Evolutionary conservation across 1,140 invertebrate species (phyloP).

Genomic region (Yoshiicerus persimilis): DNA sequence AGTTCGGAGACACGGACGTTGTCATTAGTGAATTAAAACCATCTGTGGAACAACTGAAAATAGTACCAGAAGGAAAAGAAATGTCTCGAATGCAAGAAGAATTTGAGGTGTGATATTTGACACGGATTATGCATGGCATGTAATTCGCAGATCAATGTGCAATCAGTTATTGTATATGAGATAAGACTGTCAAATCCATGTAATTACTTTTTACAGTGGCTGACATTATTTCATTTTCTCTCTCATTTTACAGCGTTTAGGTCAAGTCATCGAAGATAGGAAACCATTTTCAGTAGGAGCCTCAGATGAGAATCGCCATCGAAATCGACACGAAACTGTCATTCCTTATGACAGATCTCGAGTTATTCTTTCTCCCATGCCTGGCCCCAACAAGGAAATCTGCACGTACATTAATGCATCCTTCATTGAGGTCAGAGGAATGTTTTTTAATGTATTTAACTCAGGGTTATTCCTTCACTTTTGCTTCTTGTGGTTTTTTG

Average conservation of each 20-base stretch:
- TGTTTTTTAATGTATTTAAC: not conserved
- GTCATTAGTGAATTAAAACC: conserved; percentile 68
- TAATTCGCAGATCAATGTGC: not conserved
- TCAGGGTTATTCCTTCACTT: not conserved
- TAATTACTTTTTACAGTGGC: too few relatives aligned
- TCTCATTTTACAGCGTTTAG: conserved; percentile 78
- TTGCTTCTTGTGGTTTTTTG: not conserved
- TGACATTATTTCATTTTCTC: too few relatives aligned
- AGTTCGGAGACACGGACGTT: conserved; percentile 92
- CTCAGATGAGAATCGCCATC: conserved; percentile 79
- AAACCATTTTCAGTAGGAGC: conserved; percentile 78
- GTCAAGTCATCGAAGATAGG: conserved; percentile 74
- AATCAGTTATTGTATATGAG: too few relatives aligned
- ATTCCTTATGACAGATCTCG: conserved; percentile 90
- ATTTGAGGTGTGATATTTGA: conserved; percentile 68
- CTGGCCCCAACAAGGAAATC: conserved; percentile 69
- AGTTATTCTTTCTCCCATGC: conserved; percentile 79
- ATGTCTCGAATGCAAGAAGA: conserved; percentile 75
- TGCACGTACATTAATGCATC: conserved; percentile 97
- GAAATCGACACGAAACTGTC: conserved; percentile 83
- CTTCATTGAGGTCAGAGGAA: conserved; percentile 76
- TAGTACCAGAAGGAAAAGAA: conserved; percentile 65
- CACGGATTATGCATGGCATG: not conserved
- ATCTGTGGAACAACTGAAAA: conserved; percentile 69
- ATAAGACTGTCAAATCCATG: too few relatives aligned